phyloP scores from a whole-genome alignment of 2,797 vertebrate species.

The Prionace glauca region DNA sequence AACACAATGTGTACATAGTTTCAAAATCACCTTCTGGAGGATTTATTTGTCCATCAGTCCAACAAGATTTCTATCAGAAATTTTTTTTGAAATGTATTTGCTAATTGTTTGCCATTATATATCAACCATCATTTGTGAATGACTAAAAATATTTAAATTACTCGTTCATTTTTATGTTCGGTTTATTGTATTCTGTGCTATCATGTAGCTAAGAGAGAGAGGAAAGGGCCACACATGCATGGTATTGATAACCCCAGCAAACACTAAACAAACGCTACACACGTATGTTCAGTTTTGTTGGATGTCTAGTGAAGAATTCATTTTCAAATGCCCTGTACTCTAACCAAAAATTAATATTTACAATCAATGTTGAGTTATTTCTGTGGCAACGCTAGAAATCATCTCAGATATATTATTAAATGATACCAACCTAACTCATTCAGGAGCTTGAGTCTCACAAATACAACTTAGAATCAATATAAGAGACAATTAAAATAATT shows the following conservation, averaged over 20 bases:
- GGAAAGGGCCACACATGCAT: neutral
- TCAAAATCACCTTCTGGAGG: neutral
- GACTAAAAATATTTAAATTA: neutral
- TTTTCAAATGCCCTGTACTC: neutral
- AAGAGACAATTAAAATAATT: neutral
- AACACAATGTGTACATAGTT: neutral
- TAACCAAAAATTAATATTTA: neutral
- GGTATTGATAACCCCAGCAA: neutral
- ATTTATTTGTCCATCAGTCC: neutral
- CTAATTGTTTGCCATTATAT: neutral
- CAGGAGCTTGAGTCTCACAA: neutral
- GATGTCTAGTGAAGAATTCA: neutral
- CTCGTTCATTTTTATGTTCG: neutral
- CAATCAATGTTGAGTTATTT: neutral
- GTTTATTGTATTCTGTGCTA: neutral
- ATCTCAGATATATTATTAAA: neutral
- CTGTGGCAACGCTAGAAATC: neutral
- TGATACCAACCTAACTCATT: neutral
- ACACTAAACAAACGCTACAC: neutral
- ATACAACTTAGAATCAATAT: neutral
- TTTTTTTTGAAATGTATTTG: neutral
- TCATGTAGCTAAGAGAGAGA: neutral
- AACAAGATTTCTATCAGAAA: neutral
- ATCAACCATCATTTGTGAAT: neutral
- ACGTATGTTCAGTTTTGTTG: neutral